A percentile compares a stretch with the other conserved stretches of the same genome.
These are phyloP conservation scores for Pyralis farinalis DNA, from an alignment of 2,888 invertebrate genomes.

Conservation along the genomic window DNA sequence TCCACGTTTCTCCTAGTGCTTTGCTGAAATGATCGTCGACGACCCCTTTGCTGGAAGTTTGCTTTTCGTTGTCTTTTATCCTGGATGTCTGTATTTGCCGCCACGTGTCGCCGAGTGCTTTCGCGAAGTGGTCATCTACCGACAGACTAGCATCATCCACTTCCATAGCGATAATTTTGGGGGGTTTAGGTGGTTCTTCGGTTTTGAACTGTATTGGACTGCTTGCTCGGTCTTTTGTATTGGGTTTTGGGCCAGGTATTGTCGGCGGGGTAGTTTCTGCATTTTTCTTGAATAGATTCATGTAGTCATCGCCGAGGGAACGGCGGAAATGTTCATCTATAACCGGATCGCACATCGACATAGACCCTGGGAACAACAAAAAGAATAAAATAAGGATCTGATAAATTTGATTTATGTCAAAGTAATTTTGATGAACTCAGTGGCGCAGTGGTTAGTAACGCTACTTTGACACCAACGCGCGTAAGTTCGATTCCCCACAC, in stretches of 20 bases:
- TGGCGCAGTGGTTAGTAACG: too few relatives aligned
- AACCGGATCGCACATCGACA: slow-evolving; percentile 92
- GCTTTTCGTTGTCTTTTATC: slow-evolving; percentile 64
- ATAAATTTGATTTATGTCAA: too few relatives aligned
- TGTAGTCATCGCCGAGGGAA: slow-evolving; percentile 92
- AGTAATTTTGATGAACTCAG: too few relatives aligned
- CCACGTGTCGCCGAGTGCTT: slow-evolving; percentile 94
- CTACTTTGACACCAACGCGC: too few relatives aligned
- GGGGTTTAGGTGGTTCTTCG: slow-evolving; percentile 55
- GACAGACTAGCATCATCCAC: slow-evolving; percentile 82
- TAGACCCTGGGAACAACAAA: slow-evolving; percentile 75
- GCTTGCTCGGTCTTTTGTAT: slow-evolving; percentile 73
- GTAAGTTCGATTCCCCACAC: too few relatives aligned
- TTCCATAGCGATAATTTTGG: slow-evolving; percentile 78
- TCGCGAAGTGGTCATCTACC: slow-evolving; percentile 96
- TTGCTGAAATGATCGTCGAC: slow-evolving; percentile 97
- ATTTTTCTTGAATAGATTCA: slow-evolving; percentile 84
- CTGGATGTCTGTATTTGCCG: slow-evolving; percentile 84
- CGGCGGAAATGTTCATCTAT: slow-evolving; percentile 98
- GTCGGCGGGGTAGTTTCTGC: slow-evolving; percentile 39
- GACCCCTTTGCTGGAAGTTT: slow-evolving; percentile 45
- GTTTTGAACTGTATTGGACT: slow-evolving; percentile 69
- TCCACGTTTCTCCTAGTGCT: slow-evolving; percentile 93
- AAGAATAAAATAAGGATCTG: neutral
- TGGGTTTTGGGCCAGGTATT: slow-evolving; percentile 55